Evolutionary conservation across 2,113 vertebrate species (phyloP).

Genomic region (Rhinopomastus cyanomelas): DNA sequence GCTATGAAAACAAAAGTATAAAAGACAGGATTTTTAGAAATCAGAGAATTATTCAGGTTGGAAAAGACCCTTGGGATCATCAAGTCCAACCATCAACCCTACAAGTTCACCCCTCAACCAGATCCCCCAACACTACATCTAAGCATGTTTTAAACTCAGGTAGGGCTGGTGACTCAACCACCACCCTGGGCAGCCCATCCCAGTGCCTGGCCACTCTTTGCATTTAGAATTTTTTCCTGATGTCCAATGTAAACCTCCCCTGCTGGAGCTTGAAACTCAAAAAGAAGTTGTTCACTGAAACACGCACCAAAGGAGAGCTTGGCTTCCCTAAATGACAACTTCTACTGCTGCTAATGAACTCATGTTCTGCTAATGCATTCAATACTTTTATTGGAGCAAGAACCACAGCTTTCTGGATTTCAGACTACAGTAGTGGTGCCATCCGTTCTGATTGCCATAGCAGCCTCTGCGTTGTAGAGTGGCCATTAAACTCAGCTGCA

Average conservation of each 20-base stretch:
- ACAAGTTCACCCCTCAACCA: too few relatives aligned
- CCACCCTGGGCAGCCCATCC: too few relatives aligned
- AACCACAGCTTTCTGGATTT: constrained; percentile 23
- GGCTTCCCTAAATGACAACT: constrained; percentile 38
- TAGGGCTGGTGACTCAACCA: too few relatives aligned
- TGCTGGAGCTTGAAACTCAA: too few relatives aligned
- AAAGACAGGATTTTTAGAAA: not conserved
- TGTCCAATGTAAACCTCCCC: too few relatives aligned
- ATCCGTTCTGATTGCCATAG: constrained; percentile 31
- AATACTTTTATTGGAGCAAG: constrained; percentile 28
- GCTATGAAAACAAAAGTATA: not conserved
- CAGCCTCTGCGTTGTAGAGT: constrained; percentile 27
- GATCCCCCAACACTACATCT: too few relatives aligned
- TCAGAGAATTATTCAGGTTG: too few relatives aligned
- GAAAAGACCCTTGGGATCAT: too few relatives aligned
- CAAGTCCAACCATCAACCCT: too few relatives aligned
- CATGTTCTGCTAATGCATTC: constrained; percentile 57
- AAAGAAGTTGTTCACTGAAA: not conserved
- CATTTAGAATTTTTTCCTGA: too few relatives aligned
- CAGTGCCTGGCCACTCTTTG: too few relatives aligned
- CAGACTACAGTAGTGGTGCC: not conserved
- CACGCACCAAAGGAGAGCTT: not conserved
- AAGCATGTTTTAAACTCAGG: too few relatives aligned
- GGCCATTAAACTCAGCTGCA: constrained; percentile 49
- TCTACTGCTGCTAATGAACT: constrained; percentile 56